Evolutionary conservation across 2,113 vertebrate species (phyloP).

Genomic region (Cricetomys ansorgei): DNA sequence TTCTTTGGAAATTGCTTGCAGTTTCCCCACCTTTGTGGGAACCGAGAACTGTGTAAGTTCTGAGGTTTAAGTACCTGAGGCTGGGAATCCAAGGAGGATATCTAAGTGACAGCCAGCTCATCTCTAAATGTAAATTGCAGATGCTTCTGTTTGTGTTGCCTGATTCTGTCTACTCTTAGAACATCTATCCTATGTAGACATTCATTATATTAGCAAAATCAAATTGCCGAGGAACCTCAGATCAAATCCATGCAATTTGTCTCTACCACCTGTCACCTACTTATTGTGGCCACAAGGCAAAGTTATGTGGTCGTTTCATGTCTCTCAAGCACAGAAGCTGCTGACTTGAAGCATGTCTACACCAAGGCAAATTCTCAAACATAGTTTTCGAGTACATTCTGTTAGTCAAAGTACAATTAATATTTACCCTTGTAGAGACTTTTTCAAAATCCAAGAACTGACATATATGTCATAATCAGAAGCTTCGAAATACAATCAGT

Average conservation of each 20-base stretch:
- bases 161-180: slow-evolving; percentile 28
- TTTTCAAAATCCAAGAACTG: background rate
- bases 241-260: background rate
- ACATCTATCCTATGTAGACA: slow-evolving; percentile 5
- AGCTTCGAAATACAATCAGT: background rate
- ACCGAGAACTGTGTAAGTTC: background rate
- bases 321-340: background rate
- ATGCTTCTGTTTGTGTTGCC: slow-evolving; percentile 6
- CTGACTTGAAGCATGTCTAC: background rate
- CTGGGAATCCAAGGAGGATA: background rate
- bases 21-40: background rate
- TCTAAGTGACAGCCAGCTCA: background rate
- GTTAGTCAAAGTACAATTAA: background rate
- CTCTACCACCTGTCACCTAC: background rate
- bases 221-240: background rate
- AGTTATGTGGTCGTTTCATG: background rate
- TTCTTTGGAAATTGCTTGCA: background rate
- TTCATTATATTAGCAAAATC: slow-evolving; percentile 43
- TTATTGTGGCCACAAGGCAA: background rate
- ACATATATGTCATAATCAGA: background rate
- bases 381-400: background rate
- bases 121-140: background rate
- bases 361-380: background rate
- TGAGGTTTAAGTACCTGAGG: background rate
- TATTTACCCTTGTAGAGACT: background rate